These are phyloP conservation scores for Eulithis testata DNA, from an alignment of 2,888 invertebrate genomes.

Conservation along the genomic window DNA sequence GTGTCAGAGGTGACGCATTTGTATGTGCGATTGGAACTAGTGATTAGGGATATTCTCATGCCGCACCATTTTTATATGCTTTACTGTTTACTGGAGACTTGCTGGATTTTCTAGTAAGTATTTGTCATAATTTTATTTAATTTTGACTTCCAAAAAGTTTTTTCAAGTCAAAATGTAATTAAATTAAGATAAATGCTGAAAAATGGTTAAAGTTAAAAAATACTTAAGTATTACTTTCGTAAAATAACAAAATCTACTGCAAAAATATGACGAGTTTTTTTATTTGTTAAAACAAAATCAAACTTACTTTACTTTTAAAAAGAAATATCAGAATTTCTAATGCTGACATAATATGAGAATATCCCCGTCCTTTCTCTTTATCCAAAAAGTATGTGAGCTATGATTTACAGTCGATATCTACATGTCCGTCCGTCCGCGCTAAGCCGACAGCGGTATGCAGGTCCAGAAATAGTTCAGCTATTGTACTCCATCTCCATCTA, in stretches of 20 bases:
- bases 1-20: constrained; percentile 41
- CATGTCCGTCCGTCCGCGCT: constrained; percentile 48
- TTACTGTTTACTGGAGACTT: too few relatives aligned
- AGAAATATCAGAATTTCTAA: too few relatives aligned
- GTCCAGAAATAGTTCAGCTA: constrained; percentile 13
- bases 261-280: too few relatives aligned
- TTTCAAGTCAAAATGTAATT: too few relatives aligned
- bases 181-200: too few relatives aligned
- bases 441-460: constrained; percentile 54
- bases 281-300: too few relatives aligned
- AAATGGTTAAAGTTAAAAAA: too few relatives aligned
- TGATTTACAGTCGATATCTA: constrained; percentile 69
- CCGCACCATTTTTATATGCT: background rate
- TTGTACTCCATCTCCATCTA: constrained; percentile 26
- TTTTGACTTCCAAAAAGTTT: too few relatives aligned
- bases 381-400: constrained; percentile 64
- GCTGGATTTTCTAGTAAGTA: too few relatives aligned
- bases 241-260: too few relatives aligned
- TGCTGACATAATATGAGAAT: constrained; percentile 35
- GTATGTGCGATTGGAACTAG: constrained; percentile 35
- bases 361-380: constrained; percentile 43
- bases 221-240: too few relatives aligned
- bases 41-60: constrained; percentile 63
- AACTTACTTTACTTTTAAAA: constrained; percentile 2
- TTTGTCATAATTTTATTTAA: too few relatives aligned